Base-by-base conservation (phyloP, 2,113 vertebrate species). In the Holacanthus passer region DNA sequence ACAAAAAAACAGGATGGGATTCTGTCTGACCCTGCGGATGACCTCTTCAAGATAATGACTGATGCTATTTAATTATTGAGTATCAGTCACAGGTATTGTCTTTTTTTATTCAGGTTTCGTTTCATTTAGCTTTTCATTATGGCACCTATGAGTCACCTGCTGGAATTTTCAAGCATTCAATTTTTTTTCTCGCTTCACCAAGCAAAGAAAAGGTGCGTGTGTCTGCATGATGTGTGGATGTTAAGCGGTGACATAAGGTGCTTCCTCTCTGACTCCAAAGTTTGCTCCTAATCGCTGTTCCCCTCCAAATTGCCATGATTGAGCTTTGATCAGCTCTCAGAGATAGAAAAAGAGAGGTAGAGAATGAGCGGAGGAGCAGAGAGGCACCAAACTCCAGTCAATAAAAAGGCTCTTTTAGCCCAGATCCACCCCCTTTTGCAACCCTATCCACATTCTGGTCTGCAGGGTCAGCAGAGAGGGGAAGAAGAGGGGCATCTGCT, bases 261-360 rank as follows among this genome's bases (percentile, higher is more conserved):
- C 58, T 37, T 64, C 66, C 80, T 67, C 64, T 20, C 79, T 73
- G 79, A 82, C 73, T 86, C 59, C 52, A 6, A 52, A 29, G 67
- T 82, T 86, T 73, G 85, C 84, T 76, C 66, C 65, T 84, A 83
- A 87, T 89, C 74, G 67, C 78, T 83, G 88, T 84, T 88, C 87
- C 65, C 76, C 56, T 45, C 63, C 80, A 91, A 89, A 86, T 85
- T 89, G 65, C 69, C 50, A 37, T 24, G 10, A 81, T 50, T 85
- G 39, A 87, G 74, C 62, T 73, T 83, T 55, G 55, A 80, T 84
- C 75, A 77, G 19, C 39, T 67, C 31, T 82, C 48, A n/a, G 22
- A 45, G 68, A 27, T 24, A 62, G 29, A 35, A 24, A 73, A 20
- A 10, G 32, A n/a, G 32, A 45, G 29, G 43, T 9, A 22, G 32